These are phyloP conservation scores for Anguilla marmorata DNA, from an alignment of 2,797 vertebrate genomes.

Conservation along the genomic window DNA sequence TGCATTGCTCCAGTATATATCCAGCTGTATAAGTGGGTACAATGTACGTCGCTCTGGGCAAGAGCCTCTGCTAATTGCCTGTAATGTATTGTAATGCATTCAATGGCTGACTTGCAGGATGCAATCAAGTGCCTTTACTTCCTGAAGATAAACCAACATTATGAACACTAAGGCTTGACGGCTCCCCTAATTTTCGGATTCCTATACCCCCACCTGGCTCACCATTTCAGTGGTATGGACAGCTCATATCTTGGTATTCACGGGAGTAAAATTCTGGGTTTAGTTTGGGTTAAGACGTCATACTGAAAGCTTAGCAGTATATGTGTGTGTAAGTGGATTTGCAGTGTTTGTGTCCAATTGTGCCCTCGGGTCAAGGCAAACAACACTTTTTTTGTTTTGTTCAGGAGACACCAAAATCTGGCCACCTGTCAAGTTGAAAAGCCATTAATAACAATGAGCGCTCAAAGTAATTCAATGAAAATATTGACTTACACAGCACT, in stretches of 20 bases:
- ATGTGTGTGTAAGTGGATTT: slow-evolving; percentile 57
- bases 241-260: not conserved
- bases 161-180: not conserved
- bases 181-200: not conserved
- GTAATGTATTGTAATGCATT: too few species aligned
- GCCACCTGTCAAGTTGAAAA: slow-evolving; percentile 61
- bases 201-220: not conserved
- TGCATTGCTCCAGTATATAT: too few species aligned
- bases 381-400: slow-evolving; percentile 45
- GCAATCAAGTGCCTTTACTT: not conserved
- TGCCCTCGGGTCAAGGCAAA: slow-evolving; percentile 48
- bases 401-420: slow-evolving; percentile 51
- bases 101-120: not conserved
- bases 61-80: too few species aligned
- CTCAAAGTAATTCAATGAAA: slow-evolving; percentile 52
- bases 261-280: slow-evolving; percentile 36
- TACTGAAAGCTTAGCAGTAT: slow-evolving; percentile 49
- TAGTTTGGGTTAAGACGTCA: slow-evolving; percentile 50
- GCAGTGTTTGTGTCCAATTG: slow-evolving; percentile 44
- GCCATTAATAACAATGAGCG: slow-evolving; percentile 64
- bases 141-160: not conserved
- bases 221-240: not conserved
- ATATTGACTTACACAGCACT: slow-evolving; percentile 60
- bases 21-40: too few species aligned
- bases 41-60: too few species aligned